Evolutionary conservation across 2,113 vertebrate genomes (phyloP).

Genomic region (Pungitius pungitius): DNA sequence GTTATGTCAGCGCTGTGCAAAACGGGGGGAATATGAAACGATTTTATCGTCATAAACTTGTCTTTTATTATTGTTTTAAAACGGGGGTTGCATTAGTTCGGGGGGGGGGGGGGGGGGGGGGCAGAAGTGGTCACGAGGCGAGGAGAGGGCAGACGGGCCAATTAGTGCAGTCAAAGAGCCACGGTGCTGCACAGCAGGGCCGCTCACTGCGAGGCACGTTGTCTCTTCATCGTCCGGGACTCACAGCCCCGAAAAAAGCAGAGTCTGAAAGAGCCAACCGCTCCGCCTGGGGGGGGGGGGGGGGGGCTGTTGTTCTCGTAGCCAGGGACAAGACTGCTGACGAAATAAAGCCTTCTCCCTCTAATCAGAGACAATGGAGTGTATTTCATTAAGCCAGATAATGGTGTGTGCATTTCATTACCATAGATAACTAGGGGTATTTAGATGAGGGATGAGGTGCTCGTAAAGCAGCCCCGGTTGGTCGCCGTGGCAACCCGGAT

Average conservation of each 20-base stretch:
- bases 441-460: slow-evolving; percentile 78
- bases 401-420: slow-evolving; percentile 80
- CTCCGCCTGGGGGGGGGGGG: too few species aligned
- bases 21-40: slow-evolving; percentile 6
- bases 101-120: too few species aligned
- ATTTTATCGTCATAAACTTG: slow-evolving; percentile 32
- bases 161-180: slow-evolving; percentile 66
- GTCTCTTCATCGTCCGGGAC: slow-evolving; percentile 42
- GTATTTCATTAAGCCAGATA: slow-evolving; percentile 78
- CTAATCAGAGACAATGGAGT: slow-evolving; percentile 74
- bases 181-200: slow-evolving; percentile 42
- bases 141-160: slow-evolving; percentile 53
- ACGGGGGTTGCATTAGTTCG: slow-evolving; percentile 36
- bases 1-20: slow-evolving; percentile 15
- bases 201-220: slow-evolving; percentile 51
- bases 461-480: slow-evolving; percentile 63
- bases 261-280: slow-evolving; percentile 33
- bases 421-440: slow-evolving; percentile 79
- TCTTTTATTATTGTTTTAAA: slow-evolving; percentile 15
- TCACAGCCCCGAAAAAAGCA: slow-evolving; percentile 13
- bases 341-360: slow-evolving; percentile 49
- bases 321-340: slow-evolving; percentile 28
- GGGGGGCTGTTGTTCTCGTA: slow-evolving; percentile 29
- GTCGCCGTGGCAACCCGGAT: slow-evolving; percentile 75
- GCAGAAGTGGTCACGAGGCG: slow-evolving; percentile 39